Percentiles rank a stretch among this genome's conserved stretches.
Evolutionary conservation across 1,140 invertebrate genomes (phyloP).

Genomic region (Drosophila teissieri): DNA sequence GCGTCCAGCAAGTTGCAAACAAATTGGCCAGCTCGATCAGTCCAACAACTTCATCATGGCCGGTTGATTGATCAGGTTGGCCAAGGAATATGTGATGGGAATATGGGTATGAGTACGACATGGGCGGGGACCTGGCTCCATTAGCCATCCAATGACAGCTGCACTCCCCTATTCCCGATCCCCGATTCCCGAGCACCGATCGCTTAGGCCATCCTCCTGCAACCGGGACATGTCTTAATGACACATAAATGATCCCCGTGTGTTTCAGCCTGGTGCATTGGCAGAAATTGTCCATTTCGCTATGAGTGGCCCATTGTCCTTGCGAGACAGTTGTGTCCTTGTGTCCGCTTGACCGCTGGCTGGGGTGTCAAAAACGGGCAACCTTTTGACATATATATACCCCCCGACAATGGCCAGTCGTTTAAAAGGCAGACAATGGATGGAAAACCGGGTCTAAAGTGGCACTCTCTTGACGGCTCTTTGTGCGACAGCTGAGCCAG

Average conservation of each 20-base stretch:
- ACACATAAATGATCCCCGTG: constrained; percentile 73
- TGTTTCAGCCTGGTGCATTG: constrained; percentile 39
- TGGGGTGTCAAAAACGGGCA: constrained; percentile 63
- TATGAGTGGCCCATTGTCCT: constrained; percentile 18
- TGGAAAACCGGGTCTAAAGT: constrained; percentile 32
- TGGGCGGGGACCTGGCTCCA: constrained; percentile 66
- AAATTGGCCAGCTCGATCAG: constrained; percentile 63
- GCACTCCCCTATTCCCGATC: constrained; percentile 1
- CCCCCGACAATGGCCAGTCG: constrained; percentile 67
- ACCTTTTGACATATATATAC: constrained; percentile 77
- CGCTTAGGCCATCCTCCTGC: constrained; percentile 17
- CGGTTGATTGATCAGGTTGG: constrained; percentile 35
- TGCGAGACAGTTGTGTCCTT: constrained; percentile 23
- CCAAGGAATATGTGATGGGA: too few relatives aligned
- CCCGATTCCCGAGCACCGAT: neutral
- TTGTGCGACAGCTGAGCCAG: constrained; percentile 63
- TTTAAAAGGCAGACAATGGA: constrained; percentile 76
- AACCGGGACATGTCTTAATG: constrained; percentile 58
- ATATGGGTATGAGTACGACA: constrained; percentile 6
- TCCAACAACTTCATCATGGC: constrained; percentile 76
- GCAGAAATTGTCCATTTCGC: constrained; percentile 48
- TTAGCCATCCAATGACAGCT: constrained; percentile 54
- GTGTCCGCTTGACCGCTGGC: constrained; percentile 63
- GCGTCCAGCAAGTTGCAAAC: constrained; percentile 72
- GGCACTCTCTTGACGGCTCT: constrained; percentile 63